phyloP scores from a whole-genome alignment of 1,140 invertebrate genomes.

The Drusus annulatus region DNA sequence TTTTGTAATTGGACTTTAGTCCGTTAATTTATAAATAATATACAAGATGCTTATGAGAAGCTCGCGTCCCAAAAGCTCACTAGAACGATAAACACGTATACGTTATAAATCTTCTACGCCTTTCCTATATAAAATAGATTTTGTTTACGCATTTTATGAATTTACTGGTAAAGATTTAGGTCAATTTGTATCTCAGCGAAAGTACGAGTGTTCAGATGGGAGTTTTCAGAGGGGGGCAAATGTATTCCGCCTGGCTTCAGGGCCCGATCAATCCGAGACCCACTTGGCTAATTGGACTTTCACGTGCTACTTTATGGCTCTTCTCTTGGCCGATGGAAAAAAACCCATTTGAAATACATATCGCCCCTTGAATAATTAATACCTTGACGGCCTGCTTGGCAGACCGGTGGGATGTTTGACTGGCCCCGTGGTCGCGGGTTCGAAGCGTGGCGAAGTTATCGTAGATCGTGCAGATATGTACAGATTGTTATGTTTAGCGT shows the following conservation, averaged over 20 bases:
- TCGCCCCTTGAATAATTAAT: not conserved
- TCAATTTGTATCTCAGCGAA: not conserved
- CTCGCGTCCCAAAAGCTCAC: not conserved
- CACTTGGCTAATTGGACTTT: constrained; percentile 28
- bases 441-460: no score
- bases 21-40: no score
- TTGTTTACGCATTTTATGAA: not conserved
- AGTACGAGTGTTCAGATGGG: not conserved
- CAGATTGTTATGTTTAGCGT: no score
- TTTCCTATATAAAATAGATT: no score
- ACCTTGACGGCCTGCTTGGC: not conserved
- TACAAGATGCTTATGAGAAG: no score
- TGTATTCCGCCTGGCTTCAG: not conserved
- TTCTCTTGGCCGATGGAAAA: not conserved
- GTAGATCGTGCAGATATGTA: no score
- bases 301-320: not conserved
- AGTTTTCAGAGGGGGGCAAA: not conserved
- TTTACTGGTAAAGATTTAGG: not conserved
- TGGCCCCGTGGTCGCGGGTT: no score
- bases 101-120: no score
- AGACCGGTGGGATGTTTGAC: no score
- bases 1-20: no score
- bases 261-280: constrained; percentile 21
- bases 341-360: not conserved
- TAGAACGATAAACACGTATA: not conserved